These are phyloP conservation scores for Hippocampus comes DNA, from an alignment of 2,113 vertebrate species.

Conservation along the genomic window DNA sequence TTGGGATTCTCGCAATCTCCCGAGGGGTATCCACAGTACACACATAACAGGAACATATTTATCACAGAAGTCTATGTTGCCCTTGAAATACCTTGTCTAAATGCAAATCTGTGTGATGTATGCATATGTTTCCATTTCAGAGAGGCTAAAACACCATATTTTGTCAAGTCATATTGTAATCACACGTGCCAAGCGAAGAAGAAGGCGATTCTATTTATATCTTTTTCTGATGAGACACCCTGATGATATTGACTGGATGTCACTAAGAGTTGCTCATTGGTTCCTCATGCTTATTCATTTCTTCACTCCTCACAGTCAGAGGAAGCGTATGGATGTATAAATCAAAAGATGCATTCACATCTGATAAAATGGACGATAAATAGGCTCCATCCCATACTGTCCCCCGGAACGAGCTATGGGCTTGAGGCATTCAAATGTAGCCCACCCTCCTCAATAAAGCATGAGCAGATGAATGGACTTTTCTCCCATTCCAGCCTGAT, in stretches of 20 bases:
- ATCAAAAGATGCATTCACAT: slow-evolving; percentile 68
- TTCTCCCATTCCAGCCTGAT: slow-evolving; percentile 63
- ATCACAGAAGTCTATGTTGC: slow-evolving; percentile 19
- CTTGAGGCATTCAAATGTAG: slow-evolving; percentile 64
- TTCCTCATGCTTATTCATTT: slow-evolving; percentile 42
- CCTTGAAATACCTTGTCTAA: slow-evolving; percentile 53
- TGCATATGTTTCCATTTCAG: slow-evolving; percentile 40
- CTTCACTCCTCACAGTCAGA: slow-evolving; percentile 43
- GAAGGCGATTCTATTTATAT: slow-evolving; percentile 43
- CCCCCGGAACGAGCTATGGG: slow-evolving; percentile 56
- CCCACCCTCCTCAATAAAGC: slow-evolving; percentile 68
- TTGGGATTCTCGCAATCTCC: slow-evolving; percentile 19
- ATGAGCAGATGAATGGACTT: slow-evolving; percentile 69
- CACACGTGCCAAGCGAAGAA: slow-evolving; percentile 21
- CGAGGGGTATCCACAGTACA: slow-evolving; percentile 18
- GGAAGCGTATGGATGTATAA: slow-evolving; percentile 58
- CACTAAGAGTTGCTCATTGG: slow-evolving; percentile 47
- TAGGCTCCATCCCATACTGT: slow-evolving; percentile 61
- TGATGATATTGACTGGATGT: slow-evolving; percentile 46
- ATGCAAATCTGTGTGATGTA: slow-evolving; percentile 43
- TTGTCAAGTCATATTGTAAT: slow-evolving; percentile 35
- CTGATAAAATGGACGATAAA: slow-evolving; percentile 72
- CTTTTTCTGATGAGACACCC: slow-evolving; percentile 37
- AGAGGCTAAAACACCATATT: slow-evolving; percentile 28
- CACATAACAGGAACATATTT: slow-evolving; percentile 24